These are phyloP conservation scores for Epiblema foenella DNA, from an alignment of 2,888 invertebrate genomes.

Conservation along the genomic window DNA sequence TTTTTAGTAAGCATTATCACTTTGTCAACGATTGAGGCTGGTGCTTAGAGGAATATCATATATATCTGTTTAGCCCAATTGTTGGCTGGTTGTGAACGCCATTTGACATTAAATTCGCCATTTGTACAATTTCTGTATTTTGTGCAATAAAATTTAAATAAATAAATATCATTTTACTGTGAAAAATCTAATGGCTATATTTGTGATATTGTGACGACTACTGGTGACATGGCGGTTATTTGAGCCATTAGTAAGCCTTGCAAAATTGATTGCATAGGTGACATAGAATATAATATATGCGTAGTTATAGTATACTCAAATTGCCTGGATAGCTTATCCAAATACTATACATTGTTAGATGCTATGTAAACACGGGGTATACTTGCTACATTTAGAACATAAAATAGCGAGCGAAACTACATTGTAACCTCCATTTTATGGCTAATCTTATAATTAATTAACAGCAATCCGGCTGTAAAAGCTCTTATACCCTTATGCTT, in stretches of 20 bases:
- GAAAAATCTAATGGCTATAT: background rate
- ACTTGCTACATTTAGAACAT: background rate
- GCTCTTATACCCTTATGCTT: constrained; percentile 26
- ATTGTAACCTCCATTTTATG: constrained; percentile 29
- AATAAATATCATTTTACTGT: too few relatives aligned
- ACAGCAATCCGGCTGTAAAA: constrained; percentile 32
- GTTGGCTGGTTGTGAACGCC: too few relatives aligned
- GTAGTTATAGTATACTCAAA: too few relatives aligned
- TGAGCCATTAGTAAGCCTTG: background rate
- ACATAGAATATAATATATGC: too few relatives aligned
- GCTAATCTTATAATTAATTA: constrained; percentile 33
- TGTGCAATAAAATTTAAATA: too few relatives aligned
- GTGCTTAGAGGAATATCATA: too few relatives aligned
- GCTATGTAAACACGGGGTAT: background rate
- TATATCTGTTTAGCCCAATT: too few relatives aligned
- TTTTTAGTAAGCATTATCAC: constrained; percentile 20
- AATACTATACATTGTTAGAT: constrained; percentile 1
- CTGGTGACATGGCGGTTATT: background rate
- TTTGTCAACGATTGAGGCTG: constrained; percentile 9
- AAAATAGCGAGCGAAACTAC: constrained; percentile 13
- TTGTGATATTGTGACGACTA: background rate
- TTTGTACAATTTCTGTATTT: too few relatives aligned
- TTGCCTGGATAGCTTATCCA: background rate
- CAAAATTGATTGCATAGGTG: too few relatives aligned
- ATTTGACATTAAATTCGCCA: too few relatives aligned